A percentile compares a stretch with the other conserved stretches of the same genome.
Conservation (phyloP, 1,140 invertebrate genomes). For the Trichomalopsis sarcophagae region DNA sequence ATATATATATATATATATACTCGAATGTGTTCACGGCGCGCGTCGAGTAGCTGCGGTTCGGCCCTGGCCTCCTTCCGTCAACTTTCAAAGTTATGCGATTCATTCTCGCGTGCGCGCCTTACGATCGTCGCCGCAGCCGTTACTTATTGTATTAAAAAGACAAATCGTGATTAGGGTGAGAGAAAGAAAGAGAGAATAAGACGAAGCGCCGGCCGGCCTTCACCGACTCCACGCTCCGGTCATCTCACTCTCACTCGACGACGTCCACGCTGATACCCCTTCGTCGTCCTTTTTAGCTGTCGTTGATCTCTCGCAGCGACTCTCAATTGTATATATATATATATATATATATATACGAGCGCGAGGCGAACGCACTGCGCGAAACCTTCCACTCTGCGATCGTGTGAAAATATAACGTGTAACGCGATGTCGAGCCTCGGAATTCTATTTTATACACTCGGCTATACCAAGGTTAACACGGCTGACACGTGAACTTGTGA, state of each 20-base stretch:
- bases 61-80: slow-evolving; percentile 63
- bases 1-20: too few relatives aligned
- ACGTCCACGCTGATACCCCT: too few relatives aligned
- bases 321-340: background rate
- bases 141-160: slow-evolving; percentile 58
- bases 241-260: background rate
- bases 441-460: too few relatives aligned
- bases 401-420: background rate
- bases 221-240: background rate
- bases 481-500: too few relatives aligned
- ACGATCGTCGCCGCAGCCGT: background rate
- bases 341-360: background rate
- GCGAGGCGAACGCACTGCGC: slow-evolving; percentile 10
- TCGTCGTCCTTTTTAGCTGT: background rate
- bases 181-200: slow-evolving; percentile 11
- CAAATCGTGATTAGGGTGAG: slow-evolving; percentile 58
- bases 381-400: background rate
- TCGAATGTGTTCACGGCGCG: background rate
- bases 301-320: background rate
- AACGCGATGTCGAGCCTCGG: too few relatives aligned
- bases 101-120: slow-evolving; percentile 25
- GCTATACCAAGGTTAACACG: too few relatives aligned
- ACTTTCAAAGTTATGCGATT: slow-evolving; percentile 59
- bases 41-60: slow-evolving; percentile 50
- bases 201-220: slow-evolving; percentile 17